Evolutionary conservation across 2,888 invertebrate genomes (phyloP).

Genomic region (Pardosa pseudoannulata): DNA sequence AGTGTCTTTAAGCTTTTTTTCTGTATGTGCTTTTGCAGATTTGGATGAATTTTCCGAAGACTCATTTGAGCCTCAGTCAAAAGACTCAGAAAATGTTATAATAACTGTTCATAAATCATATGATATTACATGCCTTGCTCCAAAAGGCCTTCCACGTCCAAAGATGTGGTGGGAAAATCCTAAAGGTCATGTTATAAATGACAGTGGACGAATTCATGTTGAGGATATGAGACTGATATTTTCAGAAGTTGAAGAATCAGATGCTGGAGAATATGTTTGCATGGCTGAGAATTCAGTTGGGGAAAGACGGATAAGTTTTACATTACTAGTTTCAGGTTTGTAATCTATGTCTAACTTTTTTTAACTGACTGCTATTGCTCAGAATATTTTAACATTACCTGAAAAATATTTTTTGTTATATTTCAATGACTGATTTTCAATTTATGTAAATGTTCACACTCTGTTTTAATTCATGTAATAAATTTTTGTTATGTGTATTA

Average conservation of each 20-base stretch:
- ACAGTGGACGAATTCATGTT: slow-evolving; percentile 76
- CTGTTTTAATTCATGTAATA: no score
- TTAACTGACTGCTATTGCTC: no score
- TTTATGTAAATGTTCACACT: no score
- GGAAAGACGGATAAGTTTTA: slow-evolving; percentile 80
- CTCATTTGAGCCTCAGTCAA: slow-evolving; percentile 60
- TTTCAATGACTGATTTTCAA: no score
- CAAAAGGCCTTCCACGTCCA: slow-evolving; percentile 82
- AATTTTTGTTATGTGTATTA: no score
- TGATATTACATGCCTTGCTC: slow-evolving; percentile 83
- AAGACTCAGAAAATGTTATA: slow-evolving; percentile 74
- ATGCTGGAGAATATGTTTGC: slow-evolving; percentile 84
- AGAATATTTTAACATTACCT: no score
- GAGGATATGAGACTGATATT: slow-evolving; percentile 80
- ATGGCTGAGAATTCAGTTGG: slow-evolving; percentile 84
- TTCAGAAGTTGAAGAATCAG: slow-evolving; percentile 80
- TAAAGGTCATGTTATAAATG: slow-evolving; percentile 80
- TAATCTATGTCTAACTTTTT: no score
- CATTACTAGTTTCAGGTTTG: slow-evolving; percentile 82
- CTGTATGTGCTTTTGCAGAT: slow-evolving; percentile 78
- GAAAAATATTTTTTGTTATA: no score
- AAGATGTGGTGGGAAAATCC: slow-evolving; percentile 82
- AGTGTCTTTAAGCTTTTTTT: no score
- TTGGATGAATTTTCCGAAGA: slow-evolving; percentile 78
- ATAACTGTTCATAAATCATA: slow-evolving; percentile 81